These are phyloP conservation scores for Ageneiosus marmoratus DNA, from an alignment of 2,113 vertebrate species.

Conservation along the genomic window DNA sequence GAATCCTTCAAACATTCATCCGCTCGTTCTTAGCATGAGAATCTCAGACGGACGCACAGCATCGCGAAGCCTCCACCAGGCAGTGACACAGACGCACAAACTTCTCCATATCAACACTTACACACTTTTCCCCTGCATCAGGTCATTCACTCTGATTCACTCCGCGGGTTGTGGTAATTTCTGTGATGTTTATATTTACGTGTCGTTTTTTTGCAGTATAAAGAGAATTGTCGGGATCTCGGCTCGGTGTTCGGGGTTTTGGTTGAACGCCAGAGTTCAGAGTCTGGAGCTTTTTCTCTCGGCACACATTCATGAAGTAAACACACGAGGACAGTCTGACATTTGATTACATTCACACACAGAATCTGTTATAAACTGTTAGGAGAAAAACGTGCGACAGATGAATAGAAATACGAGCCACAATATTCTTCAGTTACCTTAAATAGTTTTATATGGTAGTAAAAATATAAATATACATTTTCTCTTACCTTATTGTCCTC, in stretches of 20 bases:
- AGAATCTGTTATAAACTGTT: neutral
- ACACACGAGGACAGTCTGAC: no score
- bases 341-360: no score
- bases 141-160: no score
- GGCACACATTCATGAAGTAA: no score
- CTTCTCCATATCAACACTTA: neutral
- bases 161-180: no score
- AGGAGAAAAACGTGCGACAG: neutral
- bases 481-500: constrained; percentile 27
- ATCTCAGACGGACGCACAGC: neutral
- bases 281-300: neutral
- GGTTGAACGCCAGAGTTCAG: neutral
- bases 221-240: no score
- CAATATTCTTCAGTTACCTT: neutral
- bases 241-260: neutral
- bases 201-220: neutral
- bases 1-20: neutral
- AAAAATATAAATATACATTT: neutral
- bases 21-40: neutral
- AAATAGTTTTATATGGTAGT: neutral
- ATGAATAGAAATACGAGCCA: no score
- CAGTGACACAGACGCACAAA: neutral
- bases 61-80: neutral
- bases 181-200: neutral
- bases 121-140: no score